Conservation (phyloP, 2,888 invertebrate species). For the Meiosimyza decipiens region DNA sequence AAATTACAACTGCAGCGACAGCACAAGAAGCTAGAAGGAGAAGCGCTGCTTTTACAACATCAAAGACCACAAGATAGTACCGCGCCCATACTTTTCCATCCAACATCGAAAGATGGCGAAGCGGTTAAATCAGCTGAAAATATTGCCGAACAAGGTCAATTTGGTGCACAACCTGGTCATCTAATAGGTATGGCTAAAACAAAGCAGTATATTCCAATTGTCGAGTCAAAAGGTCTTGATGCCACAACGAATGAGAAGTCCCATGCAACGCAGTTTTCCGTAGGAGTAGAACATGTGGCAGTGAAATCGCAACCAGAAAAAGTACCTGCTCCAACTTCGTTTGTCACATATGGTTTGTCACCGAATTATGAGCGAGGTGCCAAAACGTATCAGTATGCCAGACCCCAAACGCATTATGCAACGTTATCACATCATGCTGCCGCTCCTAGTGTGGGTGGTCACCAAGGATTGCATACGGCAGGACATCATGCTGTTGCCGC, state of each 20-base stretch:
- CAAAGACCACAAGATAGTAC: constrained; percentile 59
- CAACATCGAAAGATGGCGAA: constrained; percentile 30
- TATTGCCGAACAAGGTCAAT: constrained; percentile 37
- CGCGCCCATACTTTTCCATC: constrained; percentile 63
- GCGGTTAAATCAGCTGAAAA: constrained; percentile 21
- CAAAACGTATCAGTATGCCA: background rate
- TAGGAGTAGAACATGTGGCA: constrained; percentile 16
- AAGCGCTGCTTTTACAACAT: background rate
- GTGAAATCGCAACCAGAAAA: constrained; percentile 39
- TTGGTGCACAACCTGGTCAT: constrained; percentile 51
- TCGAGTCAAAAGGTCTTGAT: constrained; percentile 45
- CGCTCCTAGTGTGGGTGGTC: background rate
- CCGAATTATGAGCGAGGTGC: constrained; percentile 58
- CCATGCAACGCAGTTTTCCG: background rate
- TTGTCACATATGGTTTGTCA: constrained; percentile 56
- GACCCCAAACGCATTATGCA: background rate
- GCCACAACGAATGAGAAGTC: constrained; percentile 44
- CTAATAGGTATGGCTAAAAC: constrained; percentile 59
- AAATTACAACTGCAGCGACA: constrained; percentile 52
- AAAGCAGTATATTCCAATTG: constrained; percentile 60
- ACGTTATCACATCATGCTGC: background rate
- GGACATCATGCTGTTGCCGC: constrained; percentile 11
- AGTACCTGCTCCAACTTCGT: constrained; percentile 52
- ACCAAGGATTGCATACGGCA: background rate
- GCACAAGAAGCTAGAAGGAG: constrained; percentile 44